A percentile compares a stretch with the other conserved stretches of the same genome.
Evolutionary conservation across 2,888 invertebrate species (phyloP).

Genomic region (Cenopis cana): DNA sequence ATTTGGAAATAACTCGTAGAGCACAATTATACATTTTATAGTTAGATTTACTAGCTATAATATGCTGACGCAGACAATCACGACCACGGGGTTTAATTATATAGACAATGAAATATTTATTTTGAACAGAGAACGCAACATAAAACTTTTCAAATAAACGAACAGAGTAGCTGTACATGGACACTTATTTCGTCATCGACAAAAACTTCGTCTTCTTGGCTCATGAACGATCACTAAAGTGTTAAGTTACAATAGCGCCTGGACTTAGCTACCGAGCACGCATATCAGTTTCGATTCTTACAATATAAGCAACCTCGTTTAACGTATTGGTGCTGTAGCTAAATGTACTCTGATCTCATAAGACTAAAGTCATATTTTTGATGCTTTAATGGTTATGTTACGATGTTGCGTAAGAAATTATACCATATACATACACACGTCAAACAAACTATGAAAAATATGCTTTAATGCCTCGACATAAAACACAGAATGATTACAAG

Average conservation of each 20-base stretch:
- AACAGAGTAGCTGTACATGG: slow-evolving; percentile 15
- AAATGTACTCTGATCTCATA: background rate
- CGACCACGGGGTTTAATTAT: too few relatives aligned
- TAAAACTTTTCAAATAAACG: slow-evolving; percentile 18
- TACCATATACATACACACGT: background rate
- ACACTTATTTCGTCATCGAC: slow-evolving; percentile 13
- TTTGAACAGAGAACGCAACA: too few relatives aligned
- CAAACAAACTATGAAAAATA: background rate
- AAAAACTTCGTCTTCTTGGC: slow-evolving; percentile 25
- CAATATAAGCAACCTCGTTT: background rate
- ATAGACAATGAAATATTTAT: too few relatives aligned
- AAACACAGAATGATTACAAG: background rate
- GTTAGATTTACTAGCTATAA: too few relatives aligned
- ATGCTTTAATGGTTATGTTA: background rate
- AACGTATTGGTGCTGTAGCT: background rate
- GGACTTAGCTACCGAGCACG: background rate
- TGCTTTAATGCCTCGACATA: background rate
- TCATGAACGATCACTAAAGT: slow-evolving; percentile 32
- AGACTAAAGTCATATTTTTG: background rate
- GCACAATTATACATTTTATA: too few relatives aligned
- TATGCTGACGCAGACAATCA: too few relatives aligned
- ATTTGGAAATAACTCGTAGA: too few relatives aligned
- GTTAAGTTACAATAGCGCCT: slow-evolving; percentile 23
- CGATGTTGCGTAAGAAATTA: background rate
- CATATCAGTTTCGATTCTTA: background rate